phyloP scores from a whole-genome alignment of 2,113 vertebrate species.

The Ascaphus truei region DNA sequence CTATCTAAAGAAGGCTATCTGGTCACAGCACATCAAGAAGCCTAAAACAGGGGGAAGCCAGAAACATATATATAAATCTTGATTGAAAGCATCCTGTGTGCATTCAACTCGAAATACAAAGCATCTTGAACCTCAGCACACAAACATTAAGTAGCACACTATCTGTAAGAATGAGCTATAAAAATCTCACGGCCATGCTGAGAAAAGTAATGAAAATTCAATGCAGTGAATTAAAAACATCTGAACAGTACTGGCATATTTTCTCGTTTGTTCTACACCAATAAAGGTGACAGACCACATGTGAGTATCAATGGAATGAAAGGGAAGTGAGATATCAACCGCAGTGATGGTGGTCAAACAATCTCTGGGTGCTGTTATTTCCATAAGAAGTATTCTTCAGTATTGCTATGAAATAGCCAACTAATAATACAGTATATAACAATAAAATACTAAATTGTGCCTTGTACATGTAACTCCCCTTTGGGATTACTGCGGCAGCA shows the following conservation, averaged over 20 bases:
- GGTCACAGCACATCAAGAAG: neutral
- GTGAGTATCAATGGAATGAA: too few species aligned
- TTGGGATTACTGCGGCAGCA: too few species aligned
- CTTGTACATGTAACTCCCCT: too few species aligned
- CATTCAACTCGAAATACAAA: conserved; percentile 9
- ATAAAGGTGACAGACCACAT: neutral
- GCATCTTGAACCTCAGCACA: conserved; percentile 23
- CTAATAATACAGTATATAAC: neutral
- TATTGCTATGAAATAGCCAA: conserved; percentile 1
- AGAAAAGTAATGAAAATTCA: conserved; percentile 34
- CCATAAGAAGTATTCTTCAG: neutral
- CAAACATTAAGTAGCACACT: conserved; percentile 23
- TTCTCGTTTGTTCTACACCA: conserved; percentile 21
- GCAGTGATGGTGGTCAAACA: neutral
- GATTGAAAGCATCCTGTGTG: conserved; percentile 24
- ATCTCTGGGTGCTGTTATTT: neutral
- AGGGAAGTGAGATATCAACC: too few species aligned
- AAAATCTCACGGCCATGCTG: conserved; percentile 29
- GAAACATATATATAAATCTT: neutral
- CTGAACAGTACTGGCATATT: conserved; percentile 24
- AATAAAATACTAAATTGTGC: too few species aligned
- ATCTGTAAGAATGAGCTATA: conserved; percentile 27
- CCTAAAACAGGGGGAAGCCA: neutral
- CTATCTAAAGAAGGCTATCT: neutral
- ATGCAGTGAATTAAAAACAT: conserved; percentile 13